phyloP scores from a whole-genome alignment of 2,113 vertebrate species.

The Plecturocebus donacophilus region DNA sequence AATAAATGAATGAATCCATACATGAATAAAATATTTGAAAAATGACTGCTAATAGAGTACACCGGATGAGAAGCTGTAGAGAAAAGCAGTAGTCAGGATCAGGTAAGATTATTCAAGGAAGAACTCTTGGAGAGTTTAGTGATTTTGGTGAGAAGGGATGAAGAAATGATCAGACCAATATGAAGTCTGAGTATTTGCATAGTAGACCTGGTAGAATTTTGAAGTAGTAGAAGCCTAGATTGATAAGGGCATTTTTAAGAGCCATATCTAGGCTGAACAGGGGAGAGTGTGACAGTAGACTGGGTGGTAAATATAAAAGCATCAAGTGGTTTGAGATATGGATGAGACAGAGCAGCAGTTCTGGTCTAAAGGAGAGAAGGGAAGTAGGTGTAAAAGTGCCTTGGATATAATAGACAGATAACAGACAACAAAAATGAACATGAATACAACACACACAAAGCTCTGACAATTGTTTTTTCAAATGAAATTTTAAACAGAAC shows the following conservation, averaged over 20 bases:
- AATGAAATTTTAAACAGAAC: not conserved
- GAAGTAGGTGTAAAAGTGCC: not conserved
- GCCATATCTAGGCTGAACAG: not conserved
- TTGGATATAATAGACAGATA: not conserved
- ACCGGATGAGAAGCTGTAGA: not conserved
- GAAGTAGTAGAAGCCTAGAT: not conserved
- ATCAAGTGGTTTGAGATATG: constrained; percentile 7
- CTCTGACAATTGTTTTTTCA: not conserved
- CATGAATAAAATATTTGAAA: constrained; percentile 1
- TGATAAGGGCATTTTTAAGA: constrained; percentile 20
- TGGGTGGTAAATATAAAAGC: not conserved
- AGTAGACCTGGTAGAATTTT: not conserved
- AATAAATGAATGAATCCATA: not conserved
- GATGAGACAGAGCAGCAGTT: not conserved
- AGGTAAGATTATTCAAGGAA: constrained; percentile 31
- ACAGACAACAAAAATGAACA: not conserved
- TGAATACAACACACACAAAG: not conserved
- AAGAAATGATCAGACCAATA: not conserved
- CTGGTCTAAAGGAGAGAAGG: not conserved
- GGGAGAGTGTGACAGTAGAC: not conserved
- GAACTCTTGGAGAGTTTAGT: not conserved
- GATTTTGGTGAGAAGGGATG: not conserved
- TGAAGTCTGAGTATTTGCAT: not conserved
- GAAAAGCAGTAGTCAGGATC: not conserved
- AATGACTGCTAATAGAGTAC: not conserved